Evolutionary conservation across 1,140 invertebrate genomes (phyloP), one percentile per base, ranked within the genome.

Genomic region (Drosophila setifemur): DNA sequence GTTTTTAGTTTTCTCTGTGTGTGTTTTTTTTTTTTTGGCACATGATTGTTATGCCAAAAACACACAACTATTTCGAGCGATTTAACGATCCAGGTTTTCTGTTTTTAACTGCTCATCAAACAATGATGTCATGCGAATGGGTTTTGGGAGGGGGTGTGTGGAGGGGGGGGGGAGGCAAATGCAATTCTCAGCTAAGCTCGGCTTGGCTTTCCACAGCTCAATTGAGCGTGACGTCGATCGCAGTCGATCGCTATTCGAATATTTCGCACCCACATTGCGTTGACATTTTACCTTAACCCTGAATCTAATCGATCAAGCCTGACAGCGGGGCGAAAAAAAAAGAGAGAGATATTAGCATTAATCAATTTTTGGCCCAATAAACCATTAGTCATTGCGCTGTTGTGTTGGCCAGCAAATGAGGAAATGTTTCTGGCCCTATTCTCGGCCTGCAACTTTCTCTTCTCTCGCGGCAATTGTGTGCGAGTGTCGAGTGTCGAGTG

Each of bases 251-350:
- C 11, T n/a, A n/a, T 12, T 18, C 39, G 33, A 43, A 61, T 57
- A 47, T 72, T 33, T 49, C 47, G 47, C 52, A 40, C 47, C 49
- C 52, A 61, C 44, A 47, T 64, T 73, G 19, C 63, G 69, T 73
- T 85, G 81, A 85, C 79, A 63, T 86, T 70, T 86, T 86, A 82
- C 81, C 81, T 86, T 86, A 81, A 86, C 81, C 81, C 82, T 87
- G 81, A 73, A 44, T 73, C 58, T 33, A 73, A 55, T 86, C 72
- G 78, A 86, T 86, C 81, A 86, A 76, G 81, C 81, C 68, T 86
- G 81, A 86, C 81, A 63, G 37, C 31, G 28, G 16, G 40, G 21
- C 12, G 12, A 31, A 33, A 19, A 35, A 11, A 29, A 5, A 23
- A 35, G 39, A 18, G 14, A 31, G 33, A 63, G 40, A 18, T 16